Evolutionary conservation across 2,113 vertebrate genomes (phyloP).

Genomic region (Prunella fulvescens): DNA sequence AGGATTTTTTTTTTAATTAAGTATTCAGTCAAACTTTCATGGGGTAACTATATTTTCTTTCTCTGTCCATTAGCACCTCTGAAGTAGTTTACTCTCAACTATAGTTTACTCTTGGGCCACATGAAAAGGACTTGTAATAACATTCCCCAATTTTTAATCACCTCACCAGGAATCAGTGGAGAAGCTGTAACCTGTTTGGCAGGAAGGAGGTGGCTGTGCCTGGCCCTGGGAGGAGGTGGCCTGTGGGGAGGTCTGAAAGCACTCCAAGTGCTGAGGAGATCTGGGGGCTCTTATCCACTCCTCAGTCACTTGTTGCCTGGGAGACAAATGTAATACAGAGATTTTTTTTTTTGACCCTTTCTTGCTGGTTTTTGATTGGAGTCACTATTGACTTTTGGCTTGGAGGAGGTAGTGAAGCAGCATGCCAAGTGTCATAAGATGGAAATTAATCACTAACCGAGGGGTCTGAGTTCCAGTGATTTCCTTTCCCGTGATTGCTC

Average conservation of each 20-base stretch:
- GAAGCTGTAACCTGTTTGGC: neutral
- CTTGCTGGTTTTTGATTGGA: conserved; percentile 18
- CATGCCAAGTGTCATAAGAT: neutral
- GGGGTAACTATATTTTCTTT: neutral
- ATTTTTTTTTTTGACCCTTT: neutral
- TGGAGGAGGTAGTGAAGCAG: conserved; percentile 2
- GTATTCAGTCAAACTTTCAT: neutral
- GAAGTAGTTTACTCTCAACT: neutral
- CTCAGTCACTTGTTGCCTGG: conserved; percentile 41
- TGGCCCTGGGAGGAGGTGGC: neutral
- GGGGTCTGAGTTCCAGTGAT: conserved; percentile 65
- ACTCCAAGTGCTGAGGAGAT: neutral
- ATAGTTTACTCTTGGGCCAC: neutral
- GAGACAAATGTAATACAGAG: conserved; percentile 48
- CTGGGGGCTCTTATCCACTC: neutral
- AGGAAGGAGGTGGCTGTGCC: neutral
- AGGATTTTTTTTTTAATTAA: neutral
- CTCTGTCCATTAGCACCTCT: neutral
- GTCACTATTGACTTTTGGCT: neutral
- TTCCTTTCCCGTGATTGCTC: conserved; percentile 55
- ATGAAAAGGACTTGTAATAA: neutral
- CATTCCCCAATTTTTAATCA: neutral
- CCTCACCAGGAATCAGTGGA: neutral
- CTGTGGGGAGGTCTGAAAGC: neutral
- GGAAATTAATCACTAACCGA: conserved; percentile 66